Evolutionary conservation across 2,888 invertebrate genomes (phyloP), one percentile per base, ranked within the genome.

Genomic region (Chrysolina americana): DNA sequence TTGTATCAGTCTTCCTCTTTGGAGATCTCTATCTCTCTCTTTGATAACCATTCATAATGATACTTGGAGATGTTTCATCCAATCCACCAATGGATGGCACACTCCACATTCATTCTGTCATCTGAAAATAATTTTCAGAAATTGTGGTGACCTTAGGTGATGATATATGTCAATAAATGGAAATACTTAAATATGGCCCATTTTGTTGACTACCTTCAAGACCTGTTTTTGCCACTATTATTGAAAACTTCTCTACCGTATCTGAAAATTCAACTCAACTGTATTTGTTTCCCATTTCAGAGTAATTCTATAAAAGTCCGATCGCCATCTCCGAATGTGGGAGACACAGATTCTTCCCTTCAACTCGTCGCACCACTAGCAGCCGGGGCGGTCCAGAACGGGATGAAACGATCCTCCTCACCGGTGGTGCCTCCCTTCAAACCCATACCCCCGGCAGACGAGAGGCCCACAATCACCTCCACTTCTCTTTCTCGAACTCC

Each of bases 391-490:
- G 71, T 76, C 10, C 74, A 76, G 62, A 71, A 74, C 41, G 48
- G 77, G 6, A 70, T 74, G 68, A 79, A 75, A 53, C 88, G 91
- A 87, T 73, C 79, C 8, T 17, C 74, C 17, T 56, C 74, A 72
- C 70, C 74, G 47, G 77, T 76, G 68, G 92, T 96, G 10, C 96
- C 96, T 44, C 93, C 94, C 0, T 96, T 96, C 87, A 94, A 91
- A 84, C 95, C 95, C 0, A 90, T 95, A 78, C 94, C 95, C 59
- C 91, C 93, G 28, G 92, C 91, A 9, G 85, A 87, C 28, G 89
- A 91, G 71, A 88, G 89, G 83, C 90, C 90, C 9, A 73, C 78
- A 21, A 70, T 41, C n/a, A 64, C 15, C 15, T 63, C 68, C n/a
- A n/a, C 68, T 64, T 56, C 72, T 41, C 36, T 83, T 70, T 47